phyloP scores from a whole-genome alignment of 1,140 invertebrate species.

The Samia ricini region DNA sequence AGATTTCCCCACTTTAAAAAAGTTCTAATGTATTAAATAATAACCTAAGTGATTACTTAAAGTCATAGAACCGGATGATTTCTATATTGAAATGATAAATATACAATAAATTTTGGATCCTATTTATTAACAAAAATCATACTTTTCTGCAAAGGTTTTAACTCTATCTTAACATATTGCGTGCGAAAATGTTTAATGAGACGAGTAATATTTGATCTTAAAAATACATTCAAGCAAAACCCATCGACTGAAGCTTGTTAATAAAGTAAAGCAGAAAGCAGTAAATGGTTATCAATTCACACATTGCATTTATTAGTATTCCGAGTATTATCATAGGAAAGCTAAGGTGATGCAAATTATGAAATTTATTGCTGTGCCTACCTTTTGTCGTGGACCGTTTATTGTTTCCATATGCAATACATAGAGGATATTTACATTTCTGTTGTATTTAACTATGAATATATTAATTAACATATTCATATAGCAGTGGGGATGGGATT shows the following conservation, averaged over 20 bases:
- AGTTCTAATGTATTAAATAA: too few species aligned
- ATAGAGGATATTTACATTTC: not conserved
- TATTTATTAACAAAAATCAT: too few species aligned
- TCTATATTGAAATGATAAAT: too few species aligned
- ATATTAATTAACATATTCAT: not conserved
- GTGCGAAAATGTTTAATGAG: too few species aligned
- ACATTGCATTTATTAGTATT: constrained; percentile 21
- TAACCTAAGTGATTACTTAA: too few species aligned
- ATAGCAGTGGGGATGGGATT: too few species aligned
- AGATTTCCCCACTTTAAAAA: too few species aligned
- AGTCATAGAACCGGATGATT: too few species aligned
- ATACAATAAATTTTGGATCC: too few species aligned
- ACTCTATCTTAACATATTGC: too few species aligned
- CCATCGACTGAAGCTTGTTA: not conserved
- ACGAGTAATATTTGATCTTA: too few species aligned
- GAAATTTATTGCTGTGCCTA: constrained; percentile 13
- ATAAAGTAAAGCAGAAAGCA: not conserved
- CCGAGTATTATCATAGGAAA: constrained; percentile 32
- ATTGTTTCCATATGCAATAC: not conserved
- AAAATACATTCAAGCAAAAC: not conserved
- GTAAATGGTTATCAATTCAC: constrained; percentile 11
- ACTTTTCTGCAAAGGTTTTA: too few species aligned
- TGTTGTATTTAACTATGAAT: not conserved
- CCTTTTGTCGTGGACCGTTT: not conserved
- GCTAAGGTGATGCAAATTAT: constrained; percentile 29